Evolutionary conservation across 92 coral and sea anemone species (phyloP).

Genomic region (Hydrozoanthus gracilis): DNA sequence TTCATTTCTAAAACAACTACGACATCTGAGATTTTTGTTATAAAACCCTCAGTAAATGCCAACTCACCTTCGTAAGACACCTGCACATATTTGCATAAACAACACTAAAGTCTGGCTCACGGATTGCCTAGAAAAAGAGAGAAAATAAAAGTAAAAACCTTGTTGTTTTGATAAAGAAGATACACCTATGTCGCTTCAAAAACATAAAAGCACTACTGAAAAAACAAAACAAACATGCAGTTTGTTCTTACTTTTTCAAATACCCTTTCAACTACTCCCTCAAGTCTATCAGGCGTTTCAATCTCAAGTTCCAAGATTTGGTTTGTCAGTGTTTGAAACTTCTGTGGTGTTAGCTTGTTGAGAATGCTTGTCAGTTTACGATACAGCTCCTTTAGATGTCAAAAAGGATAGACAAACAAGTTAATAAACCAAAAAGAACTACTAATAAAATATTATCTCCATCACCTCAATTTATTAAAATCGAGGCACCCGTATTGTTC

Average conservation of each 20-base stretch:
- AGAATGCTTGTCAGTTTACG: conserved; percentile 40
- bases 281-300: conserved; percentile 47
- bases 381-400: conserved; percentile 39
- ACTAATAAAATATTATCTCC: too few relatives aligned
- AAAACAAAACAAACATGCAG: too few relatives aligned
- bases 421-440: too few relatives aligned
- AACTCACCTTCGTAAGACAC: background rate
- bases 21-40: background rate
- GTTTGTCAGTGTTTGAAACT: conserved; percentile 46
- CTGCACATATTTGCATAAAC: background rate
- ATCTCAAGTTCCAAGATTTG: conserved; percentile 35
- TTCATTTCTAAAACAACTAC: too few relatives aligned
- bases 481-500: too few relatives aligned
- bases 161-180: too few relatives aligned
- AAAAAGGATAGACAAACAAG: background rate
- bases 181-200: too few relatives aligned
- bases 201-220: background rate
- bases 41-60: background rate
- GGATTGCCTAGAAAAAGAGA: background rate
- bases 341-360: conserved; percentile 56
- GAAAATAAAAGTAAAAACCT: too few relatives aligned
- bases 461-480: too few relatives aligned
- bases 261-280: conserved; percentile 44
- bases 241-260: conserved; percentile 46
- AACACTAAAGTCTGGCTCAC: background rate